Conservation (phyloP, 2,113 vertebrate genomes). For the Falco punctatus region DNA sequence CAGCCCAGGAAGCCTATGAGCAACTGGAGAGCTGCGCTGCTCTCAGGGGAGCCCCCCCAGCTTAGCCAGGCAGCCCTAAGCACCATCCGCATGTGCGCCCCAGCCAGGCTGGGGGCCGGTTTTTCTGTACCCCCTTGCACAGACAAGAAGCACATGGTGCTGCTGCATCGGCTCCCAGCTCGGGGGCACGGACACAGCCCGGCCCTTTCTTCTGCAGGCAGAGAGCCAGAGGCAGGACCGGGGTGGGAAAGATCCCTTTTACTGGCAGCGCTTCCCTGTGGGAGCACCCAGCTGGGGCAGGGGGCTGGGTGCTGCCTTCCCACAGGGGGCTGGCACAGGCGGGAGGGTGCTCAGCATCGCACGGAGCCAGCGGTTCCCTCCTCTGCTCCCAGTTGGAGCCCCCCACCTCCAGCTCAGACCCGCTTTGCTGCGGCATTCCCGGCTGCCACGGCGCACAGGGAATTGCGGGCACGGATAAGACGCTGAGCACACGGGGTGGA, state of each 20-base stretch:
- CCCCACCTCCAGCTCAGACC: not conserved
- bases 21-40: not conserved
- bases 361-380: fast-evolving
- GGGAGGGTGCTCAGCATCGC: not conserved
- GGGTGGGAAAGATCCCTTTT: not conserved
- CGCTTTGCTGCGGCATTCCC: not conserved
- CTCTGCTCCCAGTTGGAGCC: fast-evolving
- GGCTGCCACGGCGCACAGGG: fast-evolving
- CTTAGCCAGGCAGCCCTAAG: not conserved
- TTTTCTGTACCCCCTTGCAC: not conserved
- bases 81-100: fast-evolving
- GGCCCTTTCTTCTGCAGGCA: not conserved
- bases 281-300: not conserved
- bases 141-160: fast-evolving
- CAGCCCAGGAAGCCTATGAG: not conserved
- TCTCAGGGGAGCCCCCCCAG: fast-evolving
- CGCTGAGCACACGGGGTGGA: fast-evolving
- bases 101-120: fast-evolving
- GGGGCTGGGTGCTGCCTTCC: not conserved
- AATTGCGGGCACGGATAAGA: fast-evolving
- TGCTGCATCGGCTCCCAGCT: not conserved
- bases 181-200: fast-evolving
- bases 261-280: fast-evolving
- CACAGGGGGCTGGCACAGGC: fast-evolving
- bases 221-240: not conserved